Evolutionary conservation across 2,797 vertebrate species (phyloP).

Genomic region (Syngnathus acus): DNA sequence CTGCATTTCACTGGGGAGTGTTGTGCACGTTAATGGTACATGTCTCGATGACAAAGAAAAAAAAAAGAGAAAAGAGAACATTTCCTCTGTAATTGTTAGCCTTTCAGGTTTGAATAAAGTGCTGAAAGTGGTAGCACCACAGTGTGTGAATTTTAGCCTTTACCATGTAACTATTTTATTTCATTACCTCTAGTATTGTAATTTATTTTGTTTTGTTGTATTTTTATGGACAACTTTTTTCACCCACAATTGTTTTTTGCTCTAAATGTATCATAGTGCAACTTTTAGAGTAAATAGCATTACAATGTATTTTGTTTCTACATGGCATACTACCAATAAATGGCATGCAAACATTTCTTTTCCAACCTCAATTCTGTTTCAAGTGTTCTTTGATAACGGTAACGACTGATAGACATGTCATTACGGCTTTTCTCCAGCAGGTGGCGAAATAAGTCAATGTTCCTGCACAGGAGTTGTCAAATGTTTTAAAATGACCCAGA

Average conservation of each 20-base stretch:
- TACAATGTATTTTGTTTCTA: constrained; percentile 16
- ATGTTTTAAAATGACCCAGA: background rate
- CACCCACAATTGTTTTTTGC: background rate
- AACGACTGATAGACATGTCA: background rate
- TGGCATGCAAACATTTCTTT: background rate
- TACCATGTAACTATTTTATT: constrained; percentile 11
- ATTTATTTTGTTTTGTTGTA: constrained; percentile 53
- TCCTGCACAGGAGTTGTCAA: background rate
- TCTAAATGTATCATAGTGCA: constrained; percentile 11
- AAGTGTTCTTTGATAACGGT: background rate
- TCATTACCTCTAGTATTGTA: constrained; percentile 26
- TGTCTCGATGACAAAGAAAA: background rate
- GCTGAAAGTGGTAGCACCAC: background rate
- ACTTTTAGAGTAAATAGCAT: constrained; percentile 15
- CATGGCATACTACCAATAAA: background rate
- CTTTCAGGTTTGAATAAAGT: background rate
- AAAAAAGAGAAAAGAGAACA: background rate
- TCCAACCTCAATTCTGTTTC: background rate
- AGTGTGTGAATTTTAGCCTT: constrained; percentile 7
- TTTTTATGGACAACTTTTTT: constrained; percentile 48
- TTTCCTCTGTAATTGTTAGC: background rate
- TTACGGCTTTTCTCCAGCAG: background rate
- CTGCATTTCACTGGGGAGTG: background rate
- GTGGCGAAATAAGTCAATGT: background rate
- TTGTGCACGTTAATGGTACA: background rate